A percentile compares a stretch with the other conserved stretches of the same genome.
Conservation (phyloP, 2,888 invertebrate genomes). For the Gari tellinella region DNA sequence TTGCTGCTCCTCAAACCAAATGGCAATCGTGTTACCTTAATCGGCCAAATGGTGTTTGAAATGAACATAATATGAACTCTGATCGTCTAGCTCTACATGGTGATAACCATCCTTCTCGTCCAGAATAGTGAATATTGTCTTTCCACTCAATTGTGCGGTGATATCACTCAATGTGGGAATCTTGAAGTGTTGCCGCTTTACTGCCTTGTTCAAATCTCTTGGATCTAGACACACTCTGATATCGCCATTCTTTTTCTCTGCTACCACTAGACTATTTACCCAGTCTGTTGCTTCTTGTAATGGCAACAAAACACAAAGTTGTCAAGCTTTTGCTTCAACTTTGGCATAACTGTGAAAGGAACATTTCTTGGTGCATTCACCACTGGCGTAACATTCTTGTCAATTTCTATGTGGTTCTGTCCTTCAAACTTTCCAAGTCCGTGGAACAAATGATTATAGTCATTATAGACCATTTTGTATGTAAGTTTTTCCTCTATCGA, state of each 20-base stretch:
- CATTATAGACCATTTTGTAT: not conserved
- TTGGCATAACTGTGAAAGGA: conserved; percentile 7
- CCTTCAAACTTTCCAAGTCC: conserved; percentile 13
- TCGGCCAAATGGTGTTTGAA: conserved; percentile 58
- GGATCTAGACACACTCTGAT: conserved; percentile 31
- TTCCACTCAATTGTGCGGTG: conserved; percentile 35
- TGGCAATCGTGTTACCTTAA: conserved; percentile 58
- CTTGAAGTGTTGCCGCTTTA: conserved; percentile 13
- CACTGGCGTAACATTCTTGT: conserved; percentile 5
- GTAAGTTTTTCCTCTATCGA: not conserved
- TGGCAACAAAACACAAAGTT: conserved; percentile 26
- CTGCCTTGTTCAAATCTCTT: conserved; percentile 5
- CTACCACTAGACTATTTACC: conserved; percentile 51
- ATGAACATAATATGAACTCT: conserved; percentile 59
- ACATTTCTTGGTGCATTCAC: conserved; percentile 15
- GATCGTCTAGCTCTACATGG: conserved; percentile 47
- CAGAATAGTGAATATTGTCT: conserved; percentile 40
- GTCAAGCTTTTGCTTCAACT: conserved; percentile 19
- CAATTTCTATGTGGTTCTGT: not conserved
- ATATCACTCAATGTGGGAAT: conserved; percentile 20
- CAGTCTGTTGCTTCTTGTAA: conserved; percentile 56
- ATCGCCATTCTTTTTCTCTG: conserved; percentile 34
- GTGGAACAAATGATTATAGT: conserved; percentile 11
- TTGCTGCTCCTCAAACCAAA: conserved; percentile 56
- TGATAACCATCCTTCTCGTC: conserved; percentile 56